phyloP scores from a whole-genome alignment of 2,113 vertebrate species.

The Pardalotus punctatus region DNA sequence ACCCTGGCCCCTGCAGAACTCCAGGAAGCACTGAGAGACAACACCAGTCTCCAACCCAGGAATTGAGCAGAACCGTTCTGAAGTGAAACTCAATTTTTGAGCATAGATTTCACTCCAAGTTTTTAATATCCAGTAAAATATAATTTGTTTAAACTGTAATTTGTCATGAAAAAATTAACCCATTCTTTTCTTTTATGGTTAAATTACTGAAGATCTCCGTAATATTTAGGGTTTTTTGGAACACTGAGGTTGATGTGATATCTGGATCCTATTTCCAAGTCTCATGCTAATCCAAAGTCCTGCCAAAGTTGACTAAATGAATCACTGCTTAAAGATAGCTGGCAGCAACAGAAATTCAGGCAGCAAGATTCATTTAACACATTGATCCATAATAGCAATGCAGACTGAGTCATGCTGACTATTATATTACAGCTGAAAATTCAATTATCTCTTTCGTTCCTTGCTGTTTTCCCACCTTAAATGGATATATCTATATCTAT shows the following conservation, averaged over 20 bases:
- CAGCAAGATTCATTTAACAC: slow-evolving; percentile 20
- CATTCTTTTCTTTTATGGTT: background rate
- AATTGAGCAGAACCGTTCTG: background rate
- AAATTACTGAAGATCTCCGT: background rate
- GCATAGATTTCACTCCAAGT: background rate
- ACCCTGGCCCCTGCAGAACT: background rate
- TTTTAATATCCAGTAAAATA: background rate
- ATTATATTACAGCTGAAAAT: background rate
- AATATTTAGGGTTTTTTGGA: background rate
- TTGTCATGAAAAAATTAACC: background rate
- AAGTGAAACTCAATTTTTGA: background rate
- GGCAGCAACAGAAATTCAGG: background rate
- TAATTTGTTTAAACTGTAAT: background rate
- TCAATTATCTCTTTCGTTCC: background rate
- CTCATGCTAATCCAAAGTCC: background rate
- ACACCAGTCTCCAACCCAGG: background rate
- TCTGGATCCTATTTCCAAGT: background rate
- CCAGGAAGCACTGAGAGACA: background rate
- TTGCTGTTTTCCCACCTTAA: background rate
- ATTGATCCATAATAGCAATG: background rate
- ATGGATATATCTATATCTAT: background rate
- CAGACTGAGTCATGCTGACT: background rate
- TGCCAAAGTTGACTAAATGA: slow-evolving; percentile 12
- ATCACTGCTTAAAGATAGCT: slow-evolving; percentile 3
- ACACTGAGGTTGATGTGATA: background rate